Base-by-base conservation (phyloP, 2,797 vertebrate species). In the Perodicticus potto region DNA sequence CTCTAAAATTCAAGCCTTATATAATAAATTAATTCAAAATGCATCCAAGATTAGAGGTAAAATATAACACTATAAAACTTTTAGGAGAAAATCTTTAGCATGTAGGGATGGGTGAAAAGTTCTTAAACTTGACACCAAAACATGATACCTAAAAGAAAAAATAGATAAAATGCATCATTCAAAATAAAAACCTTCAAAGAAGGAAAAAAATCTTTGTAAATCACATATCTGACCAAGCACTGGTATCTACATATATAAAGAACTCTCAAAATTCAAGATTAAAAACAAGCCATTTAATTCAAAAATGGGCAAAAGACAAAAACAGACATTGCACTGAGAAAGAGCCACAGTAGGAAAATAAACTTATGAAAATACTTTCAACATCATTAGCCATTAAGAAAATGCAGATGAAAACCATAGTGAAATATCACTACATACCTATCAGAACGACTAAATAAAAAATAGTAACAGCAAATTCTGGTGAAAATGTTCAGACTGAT, bases 141-240 rank as follows among this genome's bases (percentile, higher is more conserved):
- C 17, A 27, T 45, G 67, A 91, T 55, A 32, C 55, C 73, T 40
- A 65, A 83, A 86, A 69, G 17, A 32, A 70, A 85, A 59, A 45
- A 72, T 22, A 16, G 7, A 13, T 32, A 89, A 76, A 34, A 14
- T 76, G 27, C 10, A 61, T 74, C 27, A 53, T 57, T 88, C 53
- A 55, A 93, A 97, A 57, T 84, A 61, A 93, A 93, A 96, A 84
- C 6, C 20, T 72, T 95, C 76, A 69, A 82, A 73, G 80, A 76
- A 43, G 45, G 43, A 91, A 74, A 69, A 88, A 78, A 90, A 88
- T 83, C 37, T 86, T 70, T 83, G 72, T 29, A 87, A 91, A 84
- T n/a, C 45, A 69, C 37, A 3, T 37, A 84, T 16, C 59, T 74
- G 45, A 84, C 72, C 80, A 77, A 17, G n/a, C n/a, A 16, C 25